Conservation (phyloP, 2,113 vertebrate species). For the Ceyx melanurus region DNA sequence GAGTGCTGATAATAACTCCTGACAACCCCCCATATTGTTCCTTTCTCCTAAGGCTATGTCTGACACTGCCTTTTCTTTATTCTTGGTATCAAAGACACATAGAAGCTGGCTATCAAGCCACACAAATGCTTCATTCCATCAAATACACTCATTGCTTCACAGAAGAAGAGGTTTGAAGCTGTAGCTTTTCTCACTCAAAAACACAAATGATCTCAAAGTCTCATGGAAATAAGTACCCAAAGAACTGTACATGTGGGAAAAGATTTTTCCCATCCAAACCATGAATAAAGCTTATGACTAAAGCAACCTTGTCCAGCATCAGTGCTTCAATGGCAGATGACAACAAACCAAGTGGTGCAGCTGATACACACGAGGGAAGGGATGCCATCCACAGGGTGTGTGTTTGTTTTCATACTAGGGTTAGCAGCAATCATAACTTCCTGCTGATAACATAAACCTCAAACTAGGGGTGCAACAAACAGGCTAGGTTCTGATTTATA, state of each 20-base stretch:
- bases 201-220: background rate
- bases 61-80: conserved; percentile 10
- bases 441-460: background rate
- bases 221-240: background rate
- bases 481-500: background rate
- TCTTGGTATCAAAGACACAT: background rate
- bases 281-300: background rate
- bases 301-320: background rate
- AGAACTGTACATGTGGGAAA: background rate
- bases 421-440: background rate
- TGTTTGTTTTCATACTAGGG: background rate
- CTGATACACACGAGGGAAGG: background rate
- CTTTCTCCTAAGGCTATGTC: conserved; percentile 30
- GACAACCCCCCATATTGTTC: background rate
- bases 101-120: background rate
- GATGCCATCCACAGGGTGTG: background rate
- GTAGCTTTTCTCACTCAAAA: background rate
- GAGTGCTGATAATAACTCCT: conserved; percentile 10
- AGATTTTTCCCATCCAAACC: background rate
- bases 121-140: background rate
- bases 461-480: background rate
- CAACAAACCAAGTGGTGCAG: background rate
- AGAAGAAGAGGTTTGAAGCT: background rate
- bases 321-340: background rate
- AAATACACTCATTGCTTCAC: background rate